Conservation (phyloP, 2,113 vertebrate genomes). For the Cryptomyrus ogoouensis region DNA sequence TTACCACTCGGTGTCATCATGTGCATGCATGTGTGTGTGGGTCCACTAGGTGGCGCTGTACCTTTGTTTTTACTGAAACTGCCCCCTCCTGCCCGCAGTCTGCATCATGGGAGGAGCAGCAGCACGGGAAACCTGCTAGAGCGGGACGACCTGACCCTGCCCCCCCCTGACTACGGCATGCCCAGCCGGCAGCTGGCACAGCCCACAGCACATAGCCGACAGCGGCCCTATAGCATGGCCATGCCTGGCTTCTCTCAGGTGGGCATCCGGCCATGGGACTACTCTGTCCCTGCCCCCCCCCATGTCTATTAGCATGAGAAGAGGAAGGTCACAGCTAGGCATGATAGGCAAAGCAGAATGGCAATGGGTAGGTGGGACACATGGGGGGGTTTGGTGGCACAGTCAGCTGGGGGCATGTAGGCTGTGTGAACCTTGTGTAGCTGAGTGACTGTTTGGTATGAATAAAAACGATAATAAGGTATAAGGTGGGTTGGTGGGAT, state of each 20-base stretch:
- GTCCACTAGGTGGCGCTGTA: not conserved
- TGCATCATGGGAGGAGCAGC: slow-evolving; percentile 87
- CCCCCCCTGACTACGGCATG: slow-evolving; percentile 70
- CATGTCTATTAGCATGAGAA: not conserved
- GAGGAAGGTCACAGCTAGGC: not conserved
- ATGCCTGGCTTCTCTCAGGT: slow-evolving; percentile 86
- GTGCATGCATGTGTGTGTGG: slow-evolving; percentile 7
- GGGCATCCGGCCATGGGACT: slow-evolving; percentile 17
- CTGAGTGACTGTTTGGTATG: not conserved
- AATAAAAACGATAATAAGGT: too few relatives aligned
- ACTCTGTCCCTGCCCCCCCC: not conserved
- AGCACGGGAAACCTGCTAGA: slow-evolving; percentile 94
- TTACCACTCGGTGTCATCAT: not conserved
- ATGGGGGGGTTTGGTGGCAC: not conserved
- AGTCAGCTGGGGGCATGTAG: not conserved
- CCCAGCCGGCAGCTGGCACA: slow-evolving; percentile 66
- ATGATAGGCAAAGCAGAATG: not conserved
- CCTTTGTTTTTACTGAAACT: slow-evolving; percentile 11
- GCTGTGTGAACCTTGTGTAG: not conserved
- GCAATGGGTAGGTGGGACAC: not conserved
- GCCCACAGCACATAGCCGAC: slow-evolving; percentile 67
- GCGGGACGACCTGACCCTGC: slow-evolving; percentile 73
- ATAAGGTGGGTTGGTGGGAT: too few relatives aligned
- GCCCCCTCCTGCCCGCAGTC: slow-evolving; percentile 46
- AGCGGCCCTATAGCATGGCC: slow-evolving; percentile 83